Percentiles rank a stretch among this genome's conserved stretches.
These are phyloP conservation scores for Lateolabrax maculatus DNA, from an alignment of 2,797 vertebrate genomes.

Conservation along the genomic window DNA sequence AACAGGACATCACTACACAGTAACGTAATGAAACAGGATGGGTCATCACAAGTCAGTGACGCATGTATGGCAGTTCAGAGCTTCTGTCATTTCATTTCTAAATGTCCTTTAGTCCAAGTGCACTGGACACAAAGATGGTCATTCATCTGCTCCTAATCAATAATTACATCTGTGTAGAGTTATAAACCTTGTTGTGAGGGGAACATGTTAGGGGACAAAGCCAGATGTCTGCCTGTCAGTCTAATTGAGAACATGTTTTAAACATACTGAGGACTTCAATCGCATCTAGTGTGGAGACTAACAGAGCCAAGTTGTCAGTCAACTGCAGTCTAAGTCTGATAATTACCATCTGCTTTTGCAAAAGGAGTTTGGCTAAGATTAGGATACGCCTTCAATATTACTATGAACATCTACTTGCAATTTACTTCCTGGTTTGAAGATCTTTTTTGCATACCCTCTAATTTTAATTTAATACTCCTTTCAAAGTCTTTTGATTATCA, in stretches of 20 bases:
- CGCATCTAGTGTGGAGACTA: conserved; percentile 1
- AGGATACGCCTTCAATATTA: neutral
- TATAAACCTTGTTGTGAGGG: conserved; percentile 16
- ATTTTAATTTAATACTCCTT: neutral
- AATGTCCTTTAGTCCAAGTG: conserved; percentile 14
- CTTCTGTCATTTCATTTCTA: conserved; percentile 8
- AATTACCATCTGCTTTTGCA: conserved; percentile 47
- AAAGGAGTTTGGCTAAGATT: conserved; percentile 15
- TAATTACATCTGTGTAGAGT: conserved; percentile 33
- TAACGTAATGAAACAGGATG: neutral
- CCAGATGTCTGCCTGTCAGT: conserved; percentile 24
- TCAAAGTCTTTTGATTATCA: conserved; percentile 5
- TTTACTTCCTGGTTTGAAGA: conserved; percentile 13
- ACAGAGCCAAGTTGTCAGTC: conserved; percentile 36
- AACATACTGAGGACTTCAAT: conserved; percentile 40
- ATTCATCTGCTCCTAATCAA: conserved; percentile 28
- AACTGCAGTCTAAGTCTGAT: conserved; percentile 17
- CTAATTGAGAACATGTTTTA: conserved; percentile 31
- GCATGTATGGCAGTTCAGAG: neutral
- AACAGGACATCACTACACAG: neutral
- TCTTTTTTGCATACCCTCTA: neutral
- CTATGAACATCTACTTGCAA: conserved; percentile 2
- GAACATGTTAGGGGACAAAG: conserved; percentile 10
- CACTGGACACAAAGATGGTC: neutral
- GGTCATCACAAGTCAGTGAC: conserved; percentile 7